A percentile compares a stretch with the other conserved stretches of the same genome.
These are phyloP conservation scores for Acanthornis magna DNA, from an alignment of 2,797 vertebrate species.

Conservation along the genomic window DNA sequence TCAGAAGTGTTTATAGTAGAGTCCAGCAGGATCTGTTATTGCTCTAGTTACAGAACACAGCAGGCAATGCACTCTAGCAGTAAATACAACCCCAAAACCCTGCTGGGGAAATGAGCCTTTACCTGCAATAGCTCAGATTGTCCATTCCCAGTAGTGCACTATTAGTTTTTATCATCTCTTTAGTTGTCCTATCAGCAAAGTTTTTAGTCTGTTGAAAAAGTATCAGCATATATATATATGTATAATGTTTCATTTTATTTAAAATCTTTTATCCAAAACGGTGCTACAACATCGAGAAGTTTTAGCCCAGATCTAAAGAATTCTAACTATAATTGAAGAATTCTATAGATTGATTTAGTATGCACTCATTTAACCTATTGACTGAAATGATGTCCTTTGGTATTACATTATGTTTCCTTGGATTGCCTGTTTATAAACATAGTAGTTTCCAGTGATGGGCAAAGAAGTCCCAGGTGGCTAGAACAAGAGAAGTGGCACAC, in stretches of 20 bases:
- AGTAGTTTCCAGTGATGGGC: neutral
- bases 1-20: neutral
- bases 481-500: neutral
- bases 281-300: neutral
- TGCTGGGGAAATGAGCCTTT: neutral
- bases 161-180: neutral
- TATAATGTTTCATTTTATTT: neutral
- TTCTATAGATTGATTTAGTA: neutral
- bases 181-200: neutral
- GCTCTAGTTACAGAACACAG: neutral
- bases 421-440: neutral
- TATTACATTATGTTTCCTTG: accelerated
- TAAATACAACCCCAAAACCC: neutral
- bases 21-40: neutral
- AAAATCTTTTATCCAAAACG: neutral
- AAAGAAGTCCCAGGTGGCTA: neutral
- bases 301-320: neutral
- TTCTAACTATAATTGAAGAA: neutral
- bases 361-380: neutral
- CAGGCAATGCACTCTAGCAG: neutral
- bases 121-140: neutral
- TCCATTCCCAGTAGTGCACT: neutral
- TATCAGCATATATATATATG: neutral
- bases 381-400: neutral
- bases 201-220: neutral